Conservation (phyloP, 2,888 invertebrate species). For the Helleia helle region DNA sequence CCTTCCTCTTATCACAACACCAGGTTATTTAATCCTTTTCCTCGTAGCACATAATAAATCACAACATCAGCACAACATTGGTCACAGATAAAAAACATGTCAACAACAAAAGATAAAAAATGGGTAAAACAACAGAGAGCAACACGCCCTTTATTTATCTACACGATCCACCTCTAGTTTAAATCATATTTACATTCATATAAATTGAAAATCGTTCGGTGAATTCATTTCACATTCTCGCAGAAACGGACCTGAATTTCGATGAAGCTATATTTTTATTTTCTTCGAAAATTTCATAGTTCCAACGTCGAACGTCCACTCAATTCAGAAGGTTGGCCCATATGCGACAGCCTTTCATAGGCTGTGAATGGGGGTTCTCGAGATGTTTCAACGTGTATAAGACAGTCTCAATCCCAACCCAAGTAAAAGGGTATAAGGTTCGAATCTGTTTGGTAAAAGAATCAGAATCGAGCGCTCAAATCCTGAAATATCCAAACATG, state of each 20-base stretch:
- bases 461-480: conserved; percentile 29
- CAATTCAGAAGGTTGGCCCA: conserved; percentile 13
- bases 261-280: conserved; percentile 1
- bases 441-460: conserved; percentile 15
- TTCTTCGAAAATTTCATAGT: neutral
- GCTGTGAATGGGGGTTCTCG: conserved; percentile 45
- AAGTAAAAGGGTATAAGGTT: neutral
- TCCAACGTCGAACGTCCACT: conserved; percentile 3
- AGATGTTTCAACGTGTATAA: conserved; percentile 42
- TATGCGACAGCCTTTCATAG: conserved; percentile 58
- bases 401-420: conserved; percentile 12
- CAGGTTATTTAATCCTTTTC: too few relatives aligned
- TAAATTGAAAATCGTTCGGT: conserved; percentile 1
- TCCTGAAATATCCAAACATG: conserved; percentile 53
- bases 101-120: neutral
- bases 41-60: too few relatives aligned
- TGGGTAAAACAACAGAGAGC: conserved; percentile 14
- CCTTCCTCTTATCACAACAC: too few relatives aligned
- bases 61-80: too few relatives aligned
- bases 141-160: conserved; percentile 32
- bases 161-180: conserved; percentile 50
- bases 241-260: neutral
- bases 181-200: conserved; percentile 61
- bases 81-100: conserved; percentile 3
- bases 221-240: neutral